phyloP scores from a whole-genome alignment of 2,113 vertebrate genomes.

The Proteles cristata region DNA sequence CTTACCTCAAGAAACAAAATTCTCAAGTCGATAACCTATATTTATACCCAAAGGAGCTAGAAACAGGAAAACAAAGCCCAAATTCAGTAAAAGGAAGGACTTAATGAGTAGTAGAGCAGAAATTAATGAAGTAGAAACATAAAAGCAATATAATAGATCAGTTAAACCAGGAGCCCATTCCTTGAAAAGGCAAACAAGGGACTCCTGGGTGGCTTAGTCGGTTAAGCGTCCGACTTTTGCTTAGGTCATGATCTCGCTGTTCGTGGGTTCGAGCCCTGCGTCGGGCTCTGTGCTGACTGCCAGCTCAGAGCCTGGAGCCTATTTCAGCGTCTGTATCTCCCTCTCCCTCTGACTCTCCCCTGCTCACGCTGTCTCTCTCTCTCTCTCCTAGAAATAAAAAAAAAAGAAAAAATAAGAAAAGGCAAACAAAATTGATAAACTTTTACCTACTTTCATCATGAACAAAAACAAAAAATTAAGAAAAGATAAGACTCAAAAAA shows the following conservation, averaged over 20 bases:
- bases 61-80: background rate
- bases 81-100: background rate
- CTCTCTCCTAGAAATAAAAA: too few species aligned
- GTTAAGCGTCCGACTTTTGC: too few species aligned
- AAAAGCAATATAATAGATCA: background rate
- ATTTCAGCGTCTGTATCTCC: too few species aligned
- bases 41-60: background rate
- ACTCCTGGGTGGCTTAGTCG: too few species aligned
- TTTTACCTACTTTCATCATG: background rate
- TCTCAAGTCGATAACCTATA: background rate
- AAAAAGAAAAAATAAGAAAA: too few species aligned
- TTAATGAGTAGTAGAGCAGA: background rate
- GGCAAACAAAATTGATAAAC: background rate
- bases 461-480: background rate
- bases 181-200: background rate
- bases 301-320: too few species aligned
- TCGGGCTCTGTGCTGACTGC: too few species aligned
- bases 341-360: too few species aligned
- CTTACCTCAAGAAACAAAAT: too few species aligned
- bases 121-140: background rate
- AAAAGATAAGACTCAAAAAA: background rate
- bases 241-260: too few species aligned
- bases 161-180: background rate
- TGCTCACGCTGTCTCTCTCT: too few species aligned
- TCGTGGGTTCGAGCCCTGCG: too few species aligned